Evolutionary conservation across 2,888 invertebrate species (phyloP).

Genomic region (Leuctra nigra): DNA sequence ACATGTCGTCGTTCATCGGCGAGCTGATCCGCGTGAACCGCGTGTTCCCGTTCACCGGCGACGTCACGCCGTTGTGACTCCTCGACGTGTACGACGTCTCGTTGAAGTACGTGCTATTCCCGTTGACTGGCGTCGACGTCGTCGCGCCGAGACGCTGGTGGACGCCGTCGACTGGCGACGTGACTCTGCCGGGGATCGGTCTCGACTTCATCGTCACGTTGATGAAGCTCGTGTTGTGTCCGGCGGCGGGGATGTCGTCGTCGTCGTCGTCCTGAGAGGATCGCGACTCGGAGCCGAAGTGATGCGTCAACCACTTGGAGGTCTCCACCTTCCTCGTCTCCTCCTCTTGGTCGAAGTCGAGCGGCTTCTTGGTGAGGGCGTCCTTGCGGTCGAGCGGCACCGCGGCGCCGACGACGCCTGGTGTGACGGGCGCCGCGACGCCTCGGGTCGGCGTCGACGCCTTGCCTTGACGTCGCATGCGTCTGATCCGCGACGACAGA

Average conservation of each 20-base stretch:
- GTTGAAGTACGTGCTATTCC: background rate
- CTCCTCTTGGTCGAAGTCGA: slow-evolving; percentile 82
- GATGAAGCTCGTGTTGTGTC: slow-evolving; percentile 55
- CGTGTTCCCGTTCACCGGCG: background rate
- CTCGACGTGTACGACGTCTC: background rate
- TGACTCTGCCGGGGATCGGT: slow-evolving; percentile 34
- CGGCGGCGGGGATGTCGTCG: slow-evolving; percentile 41
- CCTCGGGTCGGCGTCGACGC: slow-evolving; percentile 24
- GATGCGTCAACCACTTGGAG: slow-evolving; percentile 85
- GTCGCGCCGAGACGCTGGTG: background rate
- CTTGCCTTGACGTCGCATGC: slow-evolving; percentile 47
- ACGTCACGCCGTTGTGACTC: background rate
- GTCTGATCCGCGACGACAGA: slow-evolving; percentile 66
- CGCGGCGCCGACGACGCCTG: slow-evolving; percentile 7
- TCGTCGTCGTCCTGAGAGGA: slow-evolving; percentile 67
- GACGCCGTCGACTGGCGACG: slow-evolving; percentile 5
- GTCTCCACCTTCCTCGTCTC: slow-evolving; percentile 85
- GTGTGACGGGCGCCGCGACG: background rate
- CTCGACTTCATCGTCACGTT: slow-evolving; percentile 69
- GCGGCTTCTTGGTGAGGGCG: slow-evolving; percentile 69
- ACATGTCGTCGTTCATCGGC: background rate
- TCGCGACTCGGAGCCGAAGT: slow-evolving; percentile 80
- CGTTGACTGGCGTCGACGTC: slow-evolving; percentile 18
- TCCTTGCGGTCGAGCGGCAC: slow-evolving; percentile 62
- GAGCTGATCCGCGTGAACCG: slow-evolving; percentile 1